These are phyloP conservation scores for Phoxinus phoxinus DNA, from an alignment of 2,113 vertebrate species.

Conservation along the genomic window DNA sequence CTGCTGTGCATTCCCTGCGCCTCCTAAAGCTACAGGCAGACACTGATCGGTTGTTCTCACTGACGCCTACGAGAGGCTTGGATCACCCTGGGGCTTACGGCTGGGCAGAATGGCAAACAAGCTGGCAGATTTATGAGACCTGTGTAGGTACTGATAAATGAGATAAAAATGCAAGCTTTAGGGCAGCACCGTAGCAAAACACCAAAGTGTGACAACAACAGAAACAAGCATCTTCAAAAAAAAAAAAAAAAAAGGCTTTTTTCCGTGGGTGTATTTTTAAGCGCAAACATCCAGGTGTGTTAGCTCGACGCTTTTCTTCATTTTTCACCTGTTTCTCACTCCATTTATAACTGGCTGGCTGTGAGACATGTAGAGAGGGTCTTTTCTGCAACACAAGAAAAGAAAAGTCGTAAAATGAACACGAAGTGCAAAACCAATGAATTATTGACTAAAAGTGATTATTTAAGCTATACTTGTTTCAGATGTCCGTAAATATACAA, in stretches of 20 bases:
- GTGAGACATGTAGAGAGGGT: not conserved
- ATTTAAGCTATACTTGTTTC: not conserved
- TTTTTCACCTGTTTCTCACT: constrained; percentile 25
- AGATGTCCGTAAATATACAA: not conserved
- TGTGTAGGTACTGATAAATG: constrained; percentile 36
- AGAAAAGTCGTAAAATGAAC: not conserved
- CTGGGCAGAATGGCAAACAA: constrained; percentile 49
- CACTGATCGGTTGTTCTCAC: constrained; percentile 43
- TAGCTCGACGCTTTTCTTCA: not conserved
- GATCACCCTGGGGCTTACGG: constrained; percentile 36
- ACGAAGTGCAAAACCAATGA: not conserved
- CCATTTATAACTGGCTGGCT: not conserved
- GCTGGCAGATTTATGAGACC: constrained; percentile 49
- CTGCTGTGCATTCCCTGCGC: constrained; percentile 4
- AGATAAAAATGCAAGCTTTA: constrained; percentile 49
- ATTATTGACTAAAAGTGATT: not conserved
- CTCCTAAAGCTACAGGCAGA: constrained; percentile 34
- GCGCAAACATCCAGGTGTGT: not conserved
- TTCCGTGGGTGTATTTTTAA: constrained; percentile 9
- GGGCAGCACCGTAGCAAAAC: constrained; percentile 10
- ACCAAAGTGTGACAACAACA: constrained; percentile 36
- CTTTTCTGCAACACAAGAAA: not conserved
- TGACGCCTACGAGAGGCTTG: constrained; percentile 7
- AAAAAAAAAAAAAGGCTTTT: not conserved
- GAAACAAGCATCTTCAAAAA: not conserved